phyloP scores from a whole-genome alignment of 2,113 vertebrate genomes.

The Macquaria ambigua region DNA sequence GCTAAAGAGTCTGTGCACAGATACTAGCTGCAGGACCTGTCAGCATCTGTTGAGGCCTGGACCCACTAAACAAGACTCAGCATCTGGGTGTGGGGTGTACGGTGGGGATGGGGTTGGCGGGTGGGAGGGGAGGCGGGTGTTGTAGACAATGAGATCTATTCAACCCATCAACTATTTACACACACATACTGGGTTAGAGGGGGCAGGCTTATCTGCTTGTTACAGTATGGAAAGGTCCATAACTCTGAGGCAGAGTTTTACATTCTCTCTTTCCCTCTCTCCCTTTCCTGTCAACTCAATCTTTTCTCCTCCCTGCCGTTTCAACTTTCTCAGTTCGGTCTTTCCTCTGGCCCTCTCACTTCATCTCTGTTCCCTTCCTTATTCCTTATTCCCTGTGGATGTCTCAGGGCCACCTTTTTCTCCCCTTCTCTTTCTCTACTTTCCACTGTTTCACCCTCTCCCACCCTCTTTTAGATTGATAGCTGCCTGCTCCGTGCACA shows the following conservation, averaged over 20 bases:
- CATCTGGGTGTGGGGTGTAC: constrained; percentile 2
- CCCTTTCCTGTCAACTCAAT: constrained; percentile 36
- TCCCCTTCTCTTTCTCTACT: constrained; percentile 28
- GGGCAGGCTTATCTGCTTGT: constrained; percentile 50
- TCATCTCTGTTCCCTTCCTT: constrained; percentile 31
- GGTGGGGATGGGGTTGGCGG: background rate
- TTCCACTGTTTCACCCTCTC: constrained; percentile 35
- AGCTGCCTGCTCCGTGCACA: constrained; percentile 61
- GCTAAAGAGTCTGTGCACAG: constrained; percentile 35
- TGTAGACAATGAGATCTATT: constrained; percentile 43
- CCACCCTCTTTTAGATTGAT: constrained; percentile 69
- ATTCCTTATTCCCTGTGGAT: constrained; percentile 42
- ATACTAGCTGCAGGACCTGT: constrained; percentile 35
- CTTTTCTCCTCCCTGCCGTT: constrained; percentile 37
- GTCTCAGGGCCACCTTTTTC: constrained; percentile 52
- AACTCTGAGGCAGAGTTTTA: constrained; percentile 36
- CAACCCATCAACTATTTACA: constrained; percentile 28
- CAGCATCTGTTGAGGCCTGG: constrained; percentile 8
- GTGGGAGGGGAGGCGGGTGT: background rate
- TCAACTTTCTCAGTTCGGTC: constrained; percentile 33
- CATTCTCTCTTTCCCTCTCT: constrained; percentile 23
- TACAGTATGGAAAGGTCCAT: constrained; percentile 60
- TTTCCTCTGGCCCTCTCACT: constrained; percentile 29
- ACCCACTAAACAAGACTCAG: constrained; percentile 29
- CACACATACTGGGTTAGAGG: constrained; percentile 1